Evolutionary conservation across 2,888 invertebrate genomes (phyloP), one percentile per base, ranked within the genome.

Genomic region (Heliothis peltigera): DNA sequence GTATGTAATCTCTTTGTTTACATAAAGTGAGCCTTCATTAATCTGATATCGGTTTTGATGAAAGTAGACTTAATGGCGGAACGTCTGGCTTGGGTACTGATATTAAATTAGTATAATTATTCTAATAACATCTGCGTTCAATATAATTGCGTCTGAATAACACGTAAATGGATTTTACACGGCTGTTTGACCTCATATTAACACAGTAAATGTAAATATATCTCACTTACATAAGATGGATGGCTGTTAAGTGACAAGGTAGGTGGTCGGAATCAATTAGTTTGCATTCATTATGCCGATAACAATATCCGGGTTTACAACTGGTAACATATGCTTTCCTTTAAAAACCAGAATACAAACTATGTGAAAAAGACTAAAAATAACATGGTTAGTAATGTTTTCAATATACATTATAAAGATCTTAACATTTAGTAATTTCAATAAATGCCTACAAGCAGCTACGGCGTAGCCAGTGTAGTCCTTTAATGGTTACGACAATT

Each of bases 1-100:
- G 42, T 64, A 32, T 17, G 43, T 70, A 65, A 75, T 75, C 54
- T 55, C 61, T 70, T 66, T 74, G 75, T 75, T 74, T 55, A 73
- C 57, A 66, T 59, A n/a, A 46, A 65, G 43, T 43, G 46, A 48
- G 18, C 55, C 56, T 57, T 44, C 32, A 59, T 48, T 62, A 59
- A 44, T n/a, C 53, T 32, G 75, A 49, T 74, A 74, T 70, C 70
- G 48, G 47, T 17, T 17, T 21, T 58, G 66, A 75, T 75, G 59
- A 75, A 73, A 70, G 55, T 42, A 54, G 46, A 64, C 15, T 55
- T 56, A 62, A 58, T 57, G 19, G 43, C 4, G 15, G 28, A 74
- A 59, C 43, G 48, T 49, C 47, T 39, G 25, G 25, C 17, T 39
- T 44, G 22, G 51, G 42, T 47, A 25, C 7, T 43, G 19, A 51